phyloP scores from a whole-genome alignment of 2,797 vertebrate genomes.

The Zenarchopterus dispar region DNA sequence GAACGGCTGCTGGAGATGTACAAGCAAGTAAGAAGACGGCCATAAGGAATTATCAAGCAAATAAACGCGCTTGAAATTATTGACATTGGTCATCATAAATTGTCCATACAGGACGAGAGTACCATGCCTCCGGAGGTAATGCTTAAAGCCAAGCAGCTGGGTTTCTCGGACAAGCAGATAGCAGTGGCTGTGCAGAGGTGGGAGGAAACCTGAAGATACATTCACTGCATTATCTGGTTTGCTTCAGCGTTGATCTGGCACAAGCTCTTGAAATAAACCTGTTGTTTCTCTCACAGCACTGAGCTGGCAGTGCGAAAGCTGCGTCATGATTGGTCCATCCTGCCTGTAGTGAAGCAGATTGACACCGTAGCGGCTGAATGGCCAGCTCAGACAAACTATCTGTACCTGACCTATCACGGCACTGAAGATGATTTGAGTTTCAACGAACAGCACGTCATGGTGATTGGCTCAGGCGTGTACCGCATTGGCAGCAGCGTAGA shows the following conservation, averaged over 20 bases:
- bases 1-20: constrained; percentile 85
- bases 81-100: background rate
- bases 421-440: constrained; percentile 88
- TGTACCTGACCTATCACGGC: constrained; percentile 95
- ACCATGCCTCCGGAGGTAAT: constrained; percentile 86
- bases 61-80: no score
- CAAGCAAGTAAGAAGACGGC: constrained; percentile 66
- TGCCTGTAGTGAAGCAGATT: constrained; percentile 95
- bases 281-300: constrained; percentile 79
- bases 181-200: constrained; percentile 93
- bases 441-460: constrained; percentile 89
- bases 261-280: background rate
- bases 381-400: constrained; percentile 96
- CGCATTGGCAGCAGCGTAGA: constrained; percentile 98
- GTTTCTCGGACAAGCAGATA: constrained; percentile 98
- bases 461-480: constrained; percentile 96
- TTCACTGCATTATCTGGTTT: no score
- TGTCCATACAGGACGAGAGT: constrained; percentile 71
- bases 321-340: constrained; percentile 89
- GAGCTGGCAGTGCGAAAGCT: constrained; percentile 94
- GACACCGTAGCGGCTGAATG: constrained; percentile 97
- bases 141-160: constrained; percentile 91
- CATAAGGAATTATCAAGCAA: no score
- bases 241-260: background rate
- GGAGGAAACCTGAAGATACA: no score